Conservation (phyloP, 2,888 invertebrate species). For the Choristoneura rosaceana region DNA sequence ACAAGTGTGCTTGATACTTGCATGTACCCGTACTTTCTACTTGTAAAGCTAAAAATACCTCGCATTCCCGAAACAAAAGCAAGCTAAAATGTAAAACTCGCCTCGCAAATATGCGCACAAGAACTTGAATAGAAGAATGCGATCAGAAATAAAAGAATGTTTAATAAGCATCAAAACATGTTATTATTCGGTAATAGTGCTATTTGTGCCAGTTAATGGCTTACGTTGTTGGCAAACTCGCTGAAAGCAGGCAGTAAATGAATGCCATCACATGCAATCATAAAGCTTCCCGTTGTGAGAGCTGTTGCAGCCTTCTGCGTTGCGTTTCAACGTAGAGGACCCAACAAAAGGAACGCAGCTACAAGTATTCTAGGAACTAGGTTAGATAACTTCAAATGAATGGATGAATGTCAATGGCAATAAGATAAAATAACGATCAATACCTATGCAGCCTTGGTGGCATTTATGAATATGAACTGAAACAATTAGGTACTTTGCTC, state of each 20-base stretch:
- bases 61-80: too few relatives aligned
- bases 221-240: constrained; percentile 40
- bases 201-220: constrained; percentile 33
- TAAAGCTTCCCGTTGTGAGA: constrained; percentile 8
- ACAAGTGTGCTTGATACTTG: too few relatives aligned
- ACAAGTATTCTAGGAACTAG: constrained; percentile 29
- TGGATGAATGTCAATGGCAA: constrained; percentile 32
- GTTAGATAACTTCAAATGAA: constrained; percentile 28
- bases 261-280: constrained; percentile 23
- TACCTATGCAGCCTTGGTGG: neutral
- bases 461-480: too few relatives aligned
- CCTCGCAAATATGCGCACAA: neutral
- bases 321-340: neutral
- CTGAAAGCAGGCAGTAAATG: constrained; percentile 25
- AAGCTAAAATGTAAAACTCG: neutral
- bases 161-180: constrained; percentile 37
- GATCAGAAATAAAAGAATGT: constrained; percentile 9
- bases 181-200: constrained; percentile 41
- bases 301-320: constrained; percentile 23
- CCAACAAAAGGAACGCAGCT: neutral
- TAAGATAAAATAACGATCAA: constrained; percentile 9
- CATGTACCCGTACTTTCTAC: too few relatives aligned
- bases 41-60: too few relatives aligned
- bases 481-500: too few relatives aligned
- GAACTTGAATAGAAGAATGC: neutral